phyloP scores from a whole-genome alignment of 2,113 vertebrate species.

The Elanoides forficatus region DNA sequence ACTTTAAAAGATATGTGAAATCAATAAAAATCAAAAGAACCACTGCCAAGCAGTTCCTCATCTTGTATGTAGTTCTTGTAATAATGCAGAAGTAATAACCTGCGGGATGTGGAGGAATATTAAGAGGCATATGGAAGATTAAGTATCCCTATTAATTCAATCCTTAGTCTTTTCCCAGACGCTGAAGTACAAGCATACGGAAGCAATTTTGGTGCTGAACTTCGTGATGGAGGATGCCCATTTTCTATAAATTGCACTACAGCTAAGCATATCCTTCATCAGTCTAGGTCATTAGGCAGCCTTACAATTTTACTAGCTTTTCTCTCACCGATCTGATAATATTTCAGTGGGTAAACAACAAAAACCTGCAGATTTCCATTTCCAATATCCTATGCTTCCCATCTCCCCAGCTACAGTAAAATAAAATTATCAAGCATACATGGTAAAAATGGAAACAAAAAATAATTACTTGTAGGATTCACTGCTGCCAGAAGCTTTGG shows the following conservation, averaged over 20 bases:
- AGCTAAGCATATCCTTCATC: constrained; percentile 25
- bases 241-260: constrained; percentile 34
- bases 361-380: not conserved
- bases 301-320: not conserved
- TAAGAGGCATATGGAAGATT: constrained; percentile 21
- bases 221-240: constrained; percentile 6
- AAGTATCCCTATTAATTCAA: constrained; percentile 49
- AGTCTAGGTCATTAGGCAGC: not conserved
- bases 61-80: not conserved
- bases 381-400: not conserved
- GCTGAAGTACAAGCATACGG: constrained; percentile 13
- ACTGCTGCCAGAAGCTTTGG: not conserved
- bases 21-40: not conserved
- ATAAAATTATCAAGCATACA: not conserved
- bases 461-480: not conserved
- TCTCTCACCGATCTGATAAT: not conserved
- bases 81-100: constrained; percentile 10
- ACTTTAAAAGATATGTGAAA: not conserved
- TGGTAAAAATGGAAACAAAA: not conserved
- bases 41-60: not conserved
- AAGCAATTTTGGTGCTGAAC: constrained; percentile 39
- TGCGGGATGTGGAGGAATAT: constrained; percentile 26
- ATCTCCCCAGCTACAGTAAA: not conserved
- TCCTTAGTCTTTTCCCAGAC: constrained; percentile 50
- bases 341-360: not conserved